Base-by-base conservation (phyloP, 2,113 vertebrate genomes). In the Anguilla japonica region DNA sequence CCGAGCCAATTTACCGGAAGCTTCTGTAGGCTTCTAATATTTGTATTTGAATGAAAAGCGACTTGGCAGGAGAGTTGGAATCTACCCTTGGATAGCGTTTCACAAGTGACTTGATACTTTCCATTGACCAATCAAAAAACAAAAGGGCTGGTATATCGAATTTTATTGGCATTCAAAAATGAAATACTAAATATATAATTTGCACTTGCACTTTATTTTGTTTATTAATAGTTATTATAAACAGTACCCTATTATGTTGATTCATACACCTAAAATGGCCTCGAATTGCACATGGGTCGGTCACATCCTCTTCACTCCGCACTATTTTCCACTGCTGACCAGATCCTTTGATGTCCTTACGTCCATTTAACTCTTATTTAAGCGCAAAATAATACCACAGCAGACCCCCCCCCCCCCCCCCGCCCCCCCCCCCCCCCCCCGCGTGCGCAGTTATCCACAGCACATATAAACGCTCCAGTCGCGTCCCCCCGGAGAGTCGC, bases 401-500 rank as follows among this genome's bases (percentile, higher is more conserved):
- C 18, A 63, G 60, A 26, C n/a, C n/a, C 34, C 0, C 34, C 34
- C 34, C 34, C 34, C 0, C 34, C 34, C 34, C 34, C 34, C 34
- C 34, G 0, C 34, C 34, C 34, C 0, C 34, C 34, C 34, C 34
- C 34, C 34, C 34, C 0, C 34, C 34, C 34, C 13, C 50, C 0
- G 50, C 50, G 0, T 1, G 50, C 13, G 50, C 50, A 67, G 22
- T 26, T 67, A 67, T 67, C 22, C 60, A 53, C 39, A 8, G 67
- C 26, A 29, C 22, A 13, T 79, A 41, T 40, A 20, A 75, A 41
- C 26, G 18, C 67, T 53, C 1, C 40, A 8, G 20, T 41, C 9
- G 34, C 34, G n/a, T 75, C 91, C 91, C 92, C 88, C n/a, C n/a
- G n/a, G 86, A 89, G 91, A 93, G 92, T 94, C 93, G 90, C 92